These are phyloP conservation scores for Trachemys scripta DNA, from an alignment of 2,113 vertebrate species.

Conservation along the genomic window DNA sequence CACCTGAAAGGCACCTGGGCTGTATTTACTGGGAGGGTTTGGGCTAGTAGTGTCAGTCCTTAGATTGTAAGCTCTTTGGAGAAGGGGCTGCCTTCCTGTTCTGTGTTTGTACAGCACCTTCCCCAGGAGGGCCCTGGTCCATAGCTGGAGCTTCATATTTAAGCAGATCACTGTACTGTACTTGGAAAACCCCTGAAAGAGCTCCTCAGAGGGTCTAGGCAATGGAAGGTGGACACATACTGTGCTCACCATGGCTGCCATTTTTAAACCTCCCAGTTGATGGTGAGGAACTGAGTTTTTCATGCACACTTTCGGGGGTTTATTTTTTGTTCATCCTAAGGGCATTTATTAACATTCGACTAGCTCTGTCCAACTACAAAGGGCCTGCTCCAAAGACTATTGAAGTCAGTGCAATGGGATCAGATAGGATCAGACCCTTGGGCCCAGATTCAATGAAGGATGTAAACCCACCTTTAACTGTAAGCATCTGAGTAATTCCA, in stretches of 20 bases:
- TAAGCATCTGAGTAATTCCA: neutral
- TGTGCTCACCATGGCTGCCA: neutral
- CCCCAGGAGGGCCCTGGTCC: neutral
- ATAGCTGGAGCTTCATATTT: neutral
- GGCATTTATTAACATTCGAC: neutral
- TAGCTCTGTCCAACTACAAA: neutral
- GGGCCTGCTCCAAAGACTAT: neutral
- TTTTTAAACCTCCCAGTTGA: neutral
- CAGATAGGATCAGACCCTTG: neutral
- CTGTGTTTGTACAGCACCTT: neutral
- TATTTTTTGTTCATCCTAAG: neutral
- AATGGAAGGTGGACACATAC: neutral
- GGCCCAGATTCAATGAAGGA: neutral
- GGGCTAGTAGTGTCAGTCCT: neutral
- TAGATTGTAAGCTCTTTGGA: neutral
- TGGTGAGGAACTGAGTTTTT: neutral
- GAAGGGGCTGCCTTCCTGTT: neutral
- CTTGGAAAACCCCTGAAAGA: neutral
- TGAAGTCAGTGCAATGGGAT: neutral
- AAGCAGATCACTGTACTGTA: neutral
- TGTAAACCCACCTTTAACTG: fast-evolving
- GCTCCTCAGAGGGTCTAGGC: neutral
- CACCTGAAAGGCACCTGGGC: neutral
- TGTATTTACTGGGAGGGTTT: neutral
- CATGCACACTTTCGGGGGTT: neutral